These are phyloP conservation scores for Drosophila varians DNA, from an alignment of 1,140 invertebrate genomes.

Conservation along the genomic window DNA sequence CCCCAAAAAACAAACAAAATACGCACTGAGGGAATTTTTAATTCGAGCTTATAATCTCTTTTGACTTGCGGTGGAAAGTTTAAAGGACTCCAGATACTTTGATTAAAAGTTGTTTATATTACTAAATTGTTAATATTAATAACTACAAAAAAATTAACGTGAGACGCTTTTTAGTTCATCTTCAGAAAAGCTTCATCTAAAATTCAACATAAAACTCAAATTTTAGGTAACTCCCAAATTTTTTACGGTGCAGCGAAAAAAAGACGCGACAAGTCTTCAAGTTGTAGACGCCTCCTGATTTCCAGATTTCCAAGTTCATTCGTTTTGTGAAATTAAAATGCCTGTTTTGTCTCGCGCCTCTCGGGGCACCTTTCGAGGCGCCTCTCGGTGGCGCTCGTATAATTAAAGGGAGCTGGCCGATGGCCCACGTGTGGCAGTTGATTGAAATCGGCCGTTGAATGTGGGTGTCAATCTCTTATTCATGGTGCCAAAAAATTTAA, in stretches of 20 bases:
- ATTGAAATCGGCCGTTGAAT: conserved; percentile 36
- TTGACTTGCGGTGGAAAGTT: neutral
- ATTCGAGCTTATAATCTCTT: neutral
- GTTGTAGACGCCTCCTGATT: conserved; percentile 57
- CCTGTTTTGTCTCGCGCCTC: conserved; percentile 28
- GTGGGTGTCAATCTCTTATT: conserved; percentile 53
- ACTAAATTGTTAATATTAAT: too few species aligned
- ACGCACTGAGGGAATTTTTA: neutral
- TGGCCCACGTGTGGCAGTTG: conserved; percentile 42
- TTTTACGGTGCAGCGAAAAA: neutral
- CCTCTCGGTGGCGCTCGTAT: conserved; percentile 24
- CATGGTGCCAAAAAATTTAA: neutral
- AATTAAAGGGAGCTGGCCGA: conserved; percentile 49
- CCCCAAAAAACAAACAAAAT: conserved; percentile 25
- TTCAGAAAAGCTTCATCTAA: too few species aligned
- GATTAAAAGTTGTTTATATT: neutral
- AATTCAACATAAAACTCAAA: neutral
- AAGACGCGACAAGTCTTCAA: conserved; percentile 13
- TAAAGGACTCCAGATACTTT: too few species aligned
- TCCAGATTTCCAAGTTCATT: conserved; percentile 59
- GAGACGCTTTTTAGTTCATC: too few species aligned
- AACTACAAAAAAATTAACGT: too few species aligned
- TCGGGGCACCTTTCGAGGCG: conserved; percentile 19
- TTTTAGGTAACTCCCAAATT: neutral
- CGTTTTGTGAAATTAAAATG: conserved; percentile 59